A percentile compares a stretch with the other conserved stretches of the same genome.
These are phyloP conservation scores for Ormyrus nitidulus DNA, from an alignment of 2,888 invertebrate genomes.

Conservation along the genomic window DNA sequence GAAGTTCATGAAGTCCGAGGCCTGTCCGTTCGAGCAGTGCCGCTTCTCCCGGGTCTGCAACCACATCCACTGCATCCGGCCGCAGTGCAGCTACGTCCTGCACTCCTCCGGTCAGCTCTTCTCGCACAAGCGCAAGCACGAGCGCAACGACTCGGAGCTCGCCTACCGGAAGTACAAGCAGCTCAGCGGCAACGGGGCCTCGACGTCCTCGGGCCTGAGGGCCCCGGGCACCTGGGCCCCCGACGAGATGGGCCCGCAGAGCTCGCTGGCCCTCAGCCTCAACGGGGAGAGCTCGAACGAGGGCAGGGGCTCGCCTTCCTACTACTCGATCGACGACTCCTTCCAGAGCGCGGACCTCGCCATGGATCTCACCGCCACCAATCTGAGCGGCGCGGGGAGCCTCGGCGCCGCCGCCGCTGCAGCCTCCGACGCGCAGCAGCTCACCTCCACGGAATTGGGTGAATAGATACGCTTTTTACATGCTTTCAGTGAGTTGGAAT, in stretches of 20 bases:
- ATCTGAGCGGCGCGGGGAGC: background rate
- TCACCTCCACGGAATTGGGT: constrained; percentile 69
- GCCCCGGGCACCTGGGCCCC: constrained; percentile 72
- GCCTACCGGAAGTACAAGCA: constrained; percentile 87
- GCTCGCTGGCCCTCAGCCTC: constrained; percentile 71
- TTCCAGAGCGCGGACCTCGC: constrained; percentile 73
- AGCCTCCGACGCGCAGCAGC: constrained; percentile 62
- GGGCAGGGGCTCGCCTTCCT: constrained; percentile 77
- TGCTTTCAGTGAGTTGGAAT: no score
- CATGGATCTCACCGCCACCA: constrained; percentile 72
- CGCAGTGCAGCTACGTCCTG: constrained; percentile 95
- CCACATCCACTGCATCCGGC: constrained; percentile 98
- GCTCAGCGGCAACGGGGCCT: constrained; percentile 74
- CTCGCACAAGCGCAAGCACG: constrained; percentile 98
- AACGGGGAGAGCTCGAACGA: constrained; percentile 78
- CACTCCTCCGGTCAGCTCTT: constrained; percentile 98
- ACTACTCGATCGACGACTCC: constrained; percentile 74
- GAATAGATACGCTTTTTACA: constrained; percentile 1
- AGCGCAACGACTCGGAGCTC: constrained; percentile 93
- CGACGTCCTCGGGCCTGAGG: constrained; percentile 31
- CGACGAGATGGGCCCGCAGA: constrained; percentile 69
- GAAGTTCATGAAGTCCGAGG: constrained; percentile 98
- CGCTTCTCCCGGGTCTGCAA: constrained; percentile 96
- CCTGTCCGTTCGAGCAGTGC: constrained; percentile 93
- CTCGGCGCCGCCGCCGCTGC: constrained; percentile 20